Percentiles rank a stretch among this genome's conserved stretches.
These are phyloP conservation scores for Eremobia ochroleuca DNA, from an alignment of 2,888 invertebrate genomes.

Conservation along the genomic window DNA sequence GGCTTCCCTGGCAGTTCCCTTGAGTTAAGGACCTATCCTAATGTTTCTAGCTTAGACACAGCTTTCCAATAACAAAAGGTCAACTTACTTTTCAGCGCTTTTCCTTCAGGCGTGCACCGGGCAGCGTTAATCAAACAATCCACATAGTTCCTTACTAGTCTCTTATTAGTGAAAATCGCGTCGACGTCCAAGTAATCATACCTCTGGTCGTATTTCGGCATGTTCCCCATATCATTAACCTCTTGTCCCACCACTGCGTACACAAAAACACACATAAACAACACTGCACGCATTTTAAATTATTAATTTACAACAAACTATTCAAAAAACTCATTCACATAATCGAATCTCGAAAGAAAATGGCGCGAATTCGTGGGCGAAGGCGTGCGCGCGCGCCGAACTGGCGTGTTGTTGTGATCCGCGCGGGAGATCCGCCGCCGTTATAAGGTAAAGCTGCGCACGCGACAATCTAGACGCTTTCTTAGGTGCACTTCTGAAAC, in stretches of 20 bases:
- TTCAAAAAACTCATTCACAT: constrained; percentile 34
- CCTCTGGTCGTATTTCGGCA: constrained; percentile 89
- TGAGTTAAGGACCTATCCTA: neutral
- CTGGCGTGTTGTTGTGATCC: constrained; percentile 72
- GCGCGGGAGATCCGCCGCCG: constrained; percentile 64
- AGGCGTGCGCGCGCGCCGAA: constrained; percentile 76
- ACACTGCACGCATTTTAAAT: constrained; percentile 80
- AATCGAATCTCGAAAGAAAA: constrained; percentile 42
- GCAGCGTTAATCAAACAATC: constrained; percentile 93
- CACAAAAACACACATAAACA: constrained; percentile 79
- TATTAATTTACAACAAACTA: constrained; percentile 12
- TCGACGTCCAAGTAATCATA: constrained; percentile 94
- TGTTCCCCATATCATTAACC: constrained; percentile 77
- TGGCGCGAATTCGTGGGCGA: constrained; percentile 65
- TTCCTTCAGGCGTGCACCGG: constrained; percentile 94
- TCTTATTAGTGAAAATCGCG: constrained; percentile 92
- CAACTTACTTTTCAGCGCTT: constrained; percentile 93
- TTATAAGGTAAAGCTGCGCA: constrained; percentile 66
- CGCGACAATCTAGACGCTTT: constrained; percentile 65
- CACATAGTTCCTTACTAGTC: constrained; percentile 93
- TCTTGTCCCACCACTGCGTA: constrained; percentile 80
- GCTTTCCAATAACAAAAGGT: neutral
- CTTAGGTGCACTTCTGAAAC: constrained; percentile 63
- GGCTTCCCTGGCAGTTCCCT: neutral
- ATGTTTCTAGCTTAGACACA: neutral